These are phyloP conservation scores for Adela reaumurella DNA, from an alignment of 2,888 invertebrate species.

Conservation along the genomic window DNA sequence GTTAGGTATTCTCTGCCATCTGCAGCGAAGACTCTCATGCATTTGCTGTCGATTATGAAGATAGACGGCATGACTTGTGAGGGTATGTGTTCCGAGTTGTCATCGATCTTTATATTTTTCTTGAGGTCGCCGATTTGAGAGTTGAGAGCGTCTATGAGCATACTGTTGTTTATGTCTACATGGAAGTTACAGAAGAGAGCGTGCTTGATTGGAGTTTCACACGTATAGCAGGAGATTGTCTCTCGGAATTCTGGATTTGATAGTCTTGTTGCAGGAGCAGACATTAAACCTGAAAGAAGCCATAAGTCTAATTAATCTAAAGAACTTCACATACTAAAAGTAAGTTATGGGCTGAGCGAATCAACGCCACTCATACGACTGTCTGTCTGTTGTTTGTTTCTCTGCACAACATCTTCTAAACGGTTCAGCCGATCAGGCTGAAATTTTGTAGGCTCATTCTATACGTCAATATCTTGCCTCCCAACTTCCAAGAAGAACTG, in stretches of 20 bases:
- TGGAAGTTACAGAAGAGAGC: conserved; percentile 69
- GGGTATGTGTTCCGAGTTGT: conserved; percentile 44
- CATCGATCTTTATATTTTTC: conserved; percentile 45
- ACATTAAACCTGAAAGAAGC: conserved; percentile 46
- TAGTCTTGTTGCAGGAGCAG: conserved; percentile 44
- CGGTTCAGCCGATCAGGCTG: too few relatives aligned
- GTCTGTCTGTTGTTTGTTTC: too few relatives aligned
- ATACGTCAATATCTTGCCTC: too few relatives aligned
- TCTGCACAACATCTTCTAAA: too few relatives aligned
- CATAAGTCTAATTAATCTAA: too few relatives aligned
- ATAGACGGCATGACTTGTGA: conserved; percentile 62
- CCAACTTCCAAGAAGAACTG: too few relatives aligned
- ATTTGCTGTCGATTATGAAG: conserved; percentile 70
- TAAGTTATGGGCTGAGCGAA: too few relatives aligned
- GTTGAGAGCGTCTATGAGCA: conserved; percentile 49
- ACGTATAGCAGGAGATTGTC: conserved; percentile 71
- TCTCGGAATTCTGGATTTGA: conserved; percentile 50
- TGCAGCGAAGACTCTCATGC: conserved; percentile 72
- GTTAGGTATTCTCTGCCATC: conserved; percentile 82
- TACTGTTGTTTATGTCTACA: conserved; percentile 48
- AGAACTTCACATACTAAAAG: too few relatives aligned
- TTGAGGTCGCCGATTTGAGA: conserved; percentile 46
- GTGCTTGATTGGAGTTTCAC: conserved; percentile 78
- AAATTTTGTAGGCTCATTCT: too few relatives aligned
- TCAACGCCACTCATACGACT: too few relatives aligned